phyloP scores from a whole-genome alignment of 2,113 vertebrate species.

The Dermatemys mawii region DNA sequence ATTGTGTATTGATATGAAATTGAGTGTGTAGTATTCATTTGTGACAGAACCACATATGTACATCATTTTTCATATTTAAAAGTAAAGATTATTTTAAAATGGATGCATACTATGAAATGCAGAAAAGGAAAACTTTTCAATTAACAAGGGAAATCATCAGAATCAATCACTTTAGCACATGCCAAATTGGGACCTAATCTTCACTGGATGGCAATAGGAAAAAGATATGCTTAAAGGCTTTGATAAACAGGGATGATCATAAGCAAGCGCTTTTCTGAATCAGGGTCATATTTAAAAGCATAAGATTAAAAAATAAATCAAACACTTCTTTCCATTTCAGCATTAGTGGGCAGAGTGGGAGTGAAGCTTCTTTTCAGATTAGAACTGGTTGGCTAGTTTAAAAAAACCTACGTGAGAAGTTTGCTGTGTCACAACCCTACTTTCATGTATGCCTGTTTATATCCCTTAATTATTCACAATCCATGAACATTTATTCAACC shows the following conservation, averaged over 20 bases:
- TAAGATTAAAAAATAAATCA: slow-evolving; percentile 10
- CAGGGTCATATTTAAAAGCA: background rate
- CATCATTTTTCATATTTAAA: background rate
- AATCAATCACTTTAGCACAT: background rate
- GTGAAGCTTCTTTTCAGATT: background rate
- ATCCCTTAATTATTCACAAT: slow-evolving; percentile 46
- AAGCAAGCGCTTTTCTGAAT: background rate
- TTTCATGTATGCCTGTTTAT: slow-evolving; percentile 36
- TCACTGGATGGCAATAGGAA: background rate
- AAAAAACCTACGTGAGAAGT: slow-evolving; percentile 30
- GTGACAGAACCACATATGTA: background rate
- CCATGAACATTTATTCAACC: slow-evolving; percentile 42
- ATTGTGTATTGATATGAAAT: background rate
- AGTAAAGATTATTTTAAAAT: background rate
- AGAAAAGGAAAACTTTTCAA: background rate
- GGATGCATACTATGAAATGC: background rate
- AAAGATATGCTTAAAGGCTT: background rate
- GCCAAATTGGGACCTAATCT: background rate
- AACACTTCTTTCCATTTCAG: background rate
- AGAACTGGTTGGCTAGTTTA: background rate
- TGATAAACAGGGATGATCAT: background rate
- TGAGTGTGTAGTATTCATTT: background rate
- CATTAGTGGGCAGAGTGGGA: slow-evolving; percentile 23
- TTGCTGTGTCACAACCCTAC: slow-evolving; percentile 25
- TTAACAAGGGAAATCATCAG: background rate